phyloP scores from a whole-genome alignment of 2,797 vertebrate genomes.

The Gymnopithys bicolor region DNA sequence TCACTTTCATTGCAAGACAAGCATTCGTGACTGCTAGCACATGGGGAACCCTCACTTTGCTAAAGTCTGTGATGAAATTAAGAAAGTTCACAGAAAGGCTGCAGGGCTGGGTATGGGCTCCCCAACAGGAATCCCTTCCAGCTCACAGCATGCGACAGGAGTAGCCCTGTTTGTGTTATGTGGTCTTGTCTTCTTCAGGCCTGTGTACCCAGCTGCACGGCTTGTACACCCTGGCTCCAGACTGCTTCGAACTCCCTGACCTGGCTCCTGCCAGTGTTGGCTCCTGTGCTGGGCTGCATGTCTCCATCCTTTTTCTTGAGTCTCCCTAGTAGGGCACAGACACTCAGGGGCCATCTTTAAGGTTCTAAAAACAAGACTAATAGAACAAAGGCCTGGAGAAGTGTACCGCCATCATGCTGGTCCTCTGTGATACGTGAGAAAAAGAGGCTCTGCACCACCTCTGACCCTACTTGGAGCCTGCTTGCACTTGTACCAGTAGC shows the following conservation, averaged over 20 bases:
- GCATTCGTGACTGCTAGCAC: not conserved
- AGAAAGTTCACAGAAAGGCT: not conserved
- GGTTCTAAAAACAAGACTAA: not conserved
- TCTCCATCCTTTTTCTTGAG: not conserved
- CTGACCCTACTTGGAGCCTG: not conserved
- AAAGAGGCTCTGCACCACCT: not conserved
- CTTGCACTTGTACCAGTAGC: rapidly evolving
- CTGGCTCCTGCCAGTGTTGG: not conserved
- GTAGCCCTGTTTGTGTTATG: not conserved
- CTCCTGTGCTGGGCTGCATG: rapidly evolving
- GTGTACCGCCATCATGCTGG: rapidly evolving
- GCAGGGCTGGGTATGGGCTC: not conserved
- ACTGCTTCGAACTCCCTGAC: not conserved
- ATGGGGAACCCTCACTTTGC: not conserved
- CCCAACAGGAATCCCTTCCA: not conserved
- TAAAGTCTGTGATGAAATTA: not conserved
- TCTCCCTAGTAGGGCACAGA: not conserved
- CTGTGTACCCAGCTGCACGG: rapidly evolving
- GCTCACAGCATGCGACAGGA: not conserved
- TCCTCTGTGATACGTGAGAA: too few species aligned
- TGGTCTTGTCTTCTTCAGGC: not conserved
- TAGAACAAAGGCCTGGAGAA: not conserved
- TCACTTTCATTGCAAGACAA: not conserved
- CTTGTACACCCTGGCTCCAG: not conserved
- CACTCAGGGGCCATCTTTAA: not conserved